A percentile compares a stretch with the other conserved stretches of the same genome.
These are phyloP conservation scores for Danio choprae DNA, from an alignment of 2,797 vertebrate species.

Conservation along the genomic window DNA sequence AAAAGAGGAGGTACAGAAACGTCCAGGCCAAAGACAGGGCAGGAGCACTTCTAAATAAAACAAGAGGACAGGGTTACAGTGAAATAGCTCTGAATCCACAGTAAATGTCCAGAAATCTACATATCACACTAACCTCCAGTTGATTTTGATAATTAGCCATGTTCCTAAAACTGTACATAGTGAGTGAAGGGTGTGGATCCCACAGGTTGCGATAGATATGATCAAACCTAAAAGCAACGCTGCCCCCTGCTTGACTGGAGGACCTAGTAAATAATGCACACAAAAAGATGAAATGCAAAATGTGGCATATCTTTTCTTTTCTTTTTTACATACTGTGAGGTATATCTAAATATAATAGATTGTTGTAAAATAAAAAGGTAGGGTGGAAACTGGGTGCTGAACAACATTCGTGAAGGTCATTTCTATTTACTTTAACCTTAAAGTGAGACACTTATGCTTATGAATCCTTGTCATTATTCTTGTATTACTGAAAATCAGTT, in stretches of 20 bases:
- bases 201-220: conserved; percentile 82
- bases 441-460: not conserved
- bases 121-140: conserved; percentile 78
- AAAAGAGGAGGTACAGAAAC: conserved; percentile 92
- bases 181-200: conserved; percentile 87
- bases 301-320: not conserved
- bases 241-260: conserved; percentile 82
- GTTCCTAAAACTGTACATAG: conserved; percentile 86
- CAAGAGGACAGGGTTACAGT: not conserved
- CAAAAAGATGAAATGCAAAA: not conserved
- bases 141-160: conserved; percentile 87
- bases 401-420: too few relatives aligned
- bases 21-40: conserved; percentile 86
- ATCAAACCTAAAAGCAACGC: conserved; percentile 83
- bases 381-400: not conserved
- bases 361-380: not conserved
- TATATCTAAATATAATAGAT: not conserved
- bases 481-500: not conserved
- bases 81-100: not conserved
- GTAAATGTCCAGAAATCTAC: not conserved
- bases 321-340: not conserved
- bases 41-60: conserved; percentile 79
- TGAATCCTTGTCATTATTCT: not conserved
- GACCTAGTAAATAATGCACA: conserved; percentile 72
- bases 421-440: too few relatives aligned